phyloP scores from a whole-genome alignment of 2,888 invertebrate genomes.

The Prosopocoilus inquinatus region DNA sequence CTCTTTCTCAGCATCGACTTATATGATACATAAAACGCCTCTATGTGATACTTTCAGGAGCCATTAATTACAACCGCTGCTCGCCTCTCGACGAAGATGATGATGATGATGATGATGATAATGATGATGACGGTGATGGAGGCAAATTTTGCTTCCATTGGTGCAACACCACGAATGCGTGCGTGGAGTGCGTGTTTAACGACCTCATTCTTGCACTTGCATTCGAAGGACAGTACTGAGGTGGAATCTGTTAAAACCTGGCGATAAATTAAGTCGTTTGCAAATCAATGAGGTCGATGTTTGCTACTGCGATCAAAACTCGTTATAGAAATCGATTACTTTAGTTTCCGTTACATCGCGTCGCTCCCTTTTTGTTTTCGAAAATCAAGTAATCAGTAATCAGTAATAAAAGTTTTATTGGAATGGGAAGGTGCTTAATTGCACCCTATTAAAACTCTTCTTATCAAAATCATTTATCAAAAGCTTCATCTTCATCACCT shows the following conservation, averaged over 20 bases:
- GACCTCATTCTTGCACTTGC: neutral
- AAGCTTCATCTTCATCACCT: too few species aligned
- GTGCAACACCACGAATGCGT: neutral
- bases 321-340: too few species aligned
- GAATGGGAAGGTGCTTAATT: too few species aligned
- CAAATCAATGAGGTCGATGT: too few species aligned
- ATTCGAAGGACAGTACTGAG: neutral
- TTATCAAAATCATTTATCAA: too few species aligned
- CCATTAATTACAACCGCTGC: neutral
- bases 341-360: too few species aligned
- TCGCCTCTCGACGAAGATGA: slow-evolving; percentile 9
- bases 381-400: too few species aligned
- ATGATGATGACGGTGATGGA: slow-evolving; percentile 4
- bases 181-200: neutral
- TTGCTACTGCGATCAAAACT: too few species aligned
- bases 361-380: too few species aligned
- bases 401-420: too few species aligned
- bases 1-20: neutral
- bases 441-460: too few species aligned
- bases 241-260: neutral
- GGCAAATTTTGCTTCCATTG: neutral
- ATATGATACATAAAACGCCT: slow-evolving; percentile 5
- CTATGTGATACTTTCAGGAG: slow-evolving; percentile 9
- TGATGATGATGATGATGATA: slow-evolving; percentile 8
- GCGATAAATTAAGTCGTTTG: neutral